phyloP scores from a whole-genome alignment of 2,797 vertebrate species.

The Simalia tracyae region DNA sequence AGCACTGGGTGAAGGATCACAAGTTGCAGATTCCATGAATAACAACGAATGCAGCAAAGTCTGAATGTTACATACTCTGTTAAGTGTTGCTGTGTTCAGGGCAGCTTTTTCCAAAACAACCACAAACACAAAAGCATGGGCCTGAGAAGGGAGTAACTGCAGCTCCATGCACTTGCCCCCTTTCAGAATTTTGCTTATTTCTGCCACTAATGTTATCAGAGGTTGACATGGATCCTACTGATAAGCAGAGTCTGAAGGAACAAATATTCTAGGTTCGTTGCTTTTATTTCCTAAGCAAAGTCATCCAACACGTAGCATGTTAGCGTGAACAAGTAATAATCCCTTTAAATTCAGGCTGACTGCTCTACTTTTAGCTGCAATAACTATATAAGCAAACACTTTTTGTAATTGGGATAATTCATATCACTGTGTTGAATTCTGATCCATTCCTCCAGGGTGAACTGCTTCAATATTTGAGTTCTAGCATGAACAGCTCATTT shows the following conservation, averaged over 20 bases:
- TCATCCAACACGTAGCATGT: background rate
- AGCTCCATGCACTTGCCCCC: background rate
- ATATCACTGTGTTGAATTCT: background rate
- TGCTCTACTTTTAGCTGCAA: background rate
- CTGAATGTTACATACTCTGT: background rate
- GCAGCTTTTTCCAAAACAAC: background rate
- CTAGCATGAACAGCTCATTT: background rate
- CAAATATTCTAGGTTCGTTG: background rate
- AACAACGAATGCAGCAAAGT: background rate
- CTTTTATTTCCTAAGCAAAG: background rate
- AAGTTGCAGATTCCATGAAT: background rate
- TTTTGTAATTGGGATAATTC: background rate
- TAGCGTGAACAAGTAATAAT: background rate
- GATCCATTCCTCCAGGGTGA: background rate
- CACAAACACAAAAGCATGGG: background rate
- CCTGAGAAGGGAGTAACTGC: background rate
- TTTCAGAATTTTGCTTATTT: background rate
- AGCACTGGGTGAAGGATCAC: background rate
- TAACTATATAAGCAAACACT: background rate
- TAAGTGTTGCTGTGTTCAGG: background rate
- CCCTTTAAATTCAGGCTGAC: background rate
- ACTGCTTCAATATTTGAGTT: background rate
- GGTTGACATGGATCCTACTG: background rate
- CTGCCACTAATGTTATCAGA: background rate
- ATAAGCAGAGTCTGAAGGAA: background rate